Evolutionary conservation across 2,888 invertebrate genomes (phyloP), one percentile per base, ranked within the genome.

Genomic region (Bombyx huttoni): DNA sequence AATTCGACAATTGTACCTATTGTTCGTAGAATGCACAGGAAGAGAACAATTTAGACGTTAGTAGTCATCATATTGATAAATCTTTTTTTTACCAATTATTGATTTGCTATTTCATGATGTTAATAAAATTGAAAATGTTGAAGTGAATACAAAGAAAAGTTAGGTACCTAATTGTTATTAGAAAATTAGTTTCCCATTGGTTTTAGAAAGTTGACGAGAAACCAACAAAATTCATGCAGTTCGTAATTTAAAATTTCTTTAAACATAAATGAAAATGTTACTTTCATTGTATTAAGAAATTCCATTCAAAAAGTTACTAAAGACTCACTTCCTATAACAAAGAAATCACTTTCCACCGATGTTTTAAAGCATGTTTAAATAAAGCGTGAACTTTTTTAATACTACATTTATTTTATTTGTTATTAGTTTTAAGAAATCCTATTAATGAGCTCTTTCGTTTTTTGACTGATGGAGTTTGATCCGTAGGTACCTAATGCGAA

Each of bases 401-500:
- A 40, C 40, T 40, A 40, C 8, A 40, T 40, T 40, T 12, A 40
- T 12, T 8, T 40, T 40, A 12, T 40, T 40, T 10, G 8, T 40
- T 40, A 12, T 40, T 10, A 3, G 8, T 8, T 40, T 8, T 40
- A 40, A 40, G 13, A 50, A 52, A 50, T 52, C 50, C 52, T 52
- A 40, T 48, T 50, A 24, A 24, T 24, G 24, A 24, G 24, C 24
- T 24, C 24, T 24, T 24, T 24, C 24, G 24, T 24, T 24, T 24
- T 24, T 24, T 24, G 2, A 3, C 5, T 24, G 24, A 33, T 33
- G 47, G 40, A 52, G 48, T 33, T 33, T 40, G 13, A 49, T 45
- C 47, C 13, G 45, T 49, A 51, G 49, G 51, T 34, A 52, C 51
- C 45, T 40, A 48, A 50, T 51, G 40, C 51, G 40, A 51, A 34